These are phyloP conservation scores for Bradypodion ventrale DNA, from an alignment of 2,797 vertebrate genomes.

Conservation along the genomic window DNA sequence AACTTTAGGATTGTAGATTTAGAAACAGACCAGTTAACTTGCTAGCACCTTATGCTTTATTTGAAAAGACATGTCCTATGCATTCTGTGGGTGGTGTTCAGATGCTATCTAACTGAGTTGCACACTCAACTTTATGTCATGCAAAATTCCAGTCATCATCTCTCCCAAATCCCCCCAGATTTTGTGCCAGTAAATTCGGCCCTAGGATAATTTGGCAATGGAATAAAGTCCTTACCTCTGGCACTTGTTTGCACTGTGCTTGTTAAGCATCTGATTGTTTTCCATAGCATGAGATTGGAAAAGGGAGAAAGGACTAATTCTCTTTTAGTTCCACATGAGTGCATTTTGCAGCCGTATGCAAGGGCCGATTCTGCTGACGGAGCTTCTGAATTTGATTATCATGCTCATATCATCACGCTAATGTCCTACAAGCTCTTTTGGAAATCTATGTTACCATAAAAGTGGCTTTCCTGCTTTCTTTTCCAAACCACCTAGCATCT, in stretches of 20 bases:
- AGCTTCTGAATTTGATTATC: conserved; percentile 40
- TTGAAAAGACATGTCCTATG: no score
- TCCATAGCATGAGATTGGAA: neutral
- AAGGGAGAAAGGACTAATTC: neutral
- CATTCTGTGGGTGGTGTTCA: neutral
- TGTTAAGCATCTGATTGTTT: conserved; percentile 19
- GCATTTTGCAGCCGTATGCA: conserved; percentile 26
- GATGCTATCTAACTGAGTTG: neutral
- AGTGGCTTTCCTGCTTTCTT: neutral
- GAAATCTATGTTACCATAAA: neutral
- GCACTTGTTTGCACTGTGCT: conserved; percentile 12
- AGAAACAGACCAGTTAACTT: no score
- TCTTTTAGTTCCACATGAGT: conserved; percentile 28
- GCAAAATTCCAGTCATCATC: neutral
- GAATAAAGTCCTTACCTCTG: conserved; percentile 26
- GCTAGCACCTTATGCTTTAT: no score
- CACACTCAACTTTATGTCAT: neutral
- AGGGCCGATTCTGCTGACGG: neutral
- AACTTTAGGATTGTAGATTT: no score
- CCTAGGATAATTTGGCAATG: neutral
- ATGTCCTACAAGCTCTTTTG: neutral
- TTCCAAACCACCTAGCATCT: neutral
- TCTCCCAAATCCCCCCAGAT: conserved; percentile 5
- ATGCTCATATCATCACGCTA: conserved; percentile 11
- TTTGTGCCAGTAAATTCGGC: neutral